phyloP scores from a whole-genome alignment of 2,888 invertebrate species.

The Scaptomyza reducta region DNA sequence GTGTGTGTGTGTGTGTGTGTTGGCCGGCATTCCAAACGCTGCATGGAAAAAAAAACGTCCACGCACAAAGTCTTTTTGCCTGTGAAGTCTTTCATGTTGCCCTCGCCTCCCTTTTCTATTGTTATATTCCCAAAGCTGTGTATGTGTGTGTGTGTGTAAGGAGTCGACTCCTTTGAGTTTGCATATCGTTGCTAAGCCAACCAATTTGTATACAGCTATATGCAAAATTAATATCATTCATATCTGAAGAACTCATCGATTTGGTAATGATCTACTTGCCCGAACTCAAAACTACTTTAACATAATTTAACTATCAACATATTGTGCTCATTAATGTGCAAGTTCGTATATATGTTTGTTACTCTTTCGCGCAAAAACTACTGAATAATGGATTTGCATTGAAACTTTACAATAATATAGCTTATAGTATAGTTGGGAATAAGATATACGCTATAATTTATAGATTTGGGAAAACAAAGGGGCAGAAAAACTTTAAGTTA shows the following conservation, averaged over 20 bases:
- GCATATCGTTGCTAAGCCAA: constrained; percentile 70
- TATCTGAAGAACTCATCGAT: constrained; percentile 13
- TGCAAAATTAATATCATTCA: neutral
- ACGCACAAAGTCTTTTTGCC: constrained; percentile 28
- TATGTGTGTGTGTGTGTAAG: no score
- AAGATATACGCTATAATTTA: no score
- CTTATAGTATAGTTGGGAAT: no score
- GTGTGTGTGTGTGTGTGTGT: constrained; percentile 1
- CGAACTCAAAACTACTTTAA: no score
- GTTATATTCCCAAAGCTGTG: neutral
- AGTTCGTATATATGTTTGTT: no score
- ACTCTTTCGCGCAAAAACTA: no score
- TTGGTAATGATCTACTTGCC: constrained; percentile 21
- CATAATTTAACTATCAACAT: no score
- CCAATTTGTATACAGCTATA: constrained; percentile 63
- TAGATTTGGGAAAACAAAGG: no score
- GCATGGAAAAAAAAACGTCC: constrained; percentile 15
- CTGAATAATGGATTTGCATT: no score
- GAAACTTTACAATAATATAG: no score
- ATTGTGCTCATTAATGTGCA: no score
- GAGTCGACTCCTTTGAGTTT: constrained; percentile 66
- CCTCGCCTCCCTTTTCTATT: neutral
- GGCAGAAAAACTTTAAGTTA: no score
- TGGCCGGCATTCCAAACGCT: constrained; percentile 14
- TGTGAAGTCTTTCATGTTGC: neutral